These are phyloP conservation scores for Zeuzera pyrina DNA, from an alignment of 2,888 invertebrate genomes.

Conservation along the genomic window DNA sequence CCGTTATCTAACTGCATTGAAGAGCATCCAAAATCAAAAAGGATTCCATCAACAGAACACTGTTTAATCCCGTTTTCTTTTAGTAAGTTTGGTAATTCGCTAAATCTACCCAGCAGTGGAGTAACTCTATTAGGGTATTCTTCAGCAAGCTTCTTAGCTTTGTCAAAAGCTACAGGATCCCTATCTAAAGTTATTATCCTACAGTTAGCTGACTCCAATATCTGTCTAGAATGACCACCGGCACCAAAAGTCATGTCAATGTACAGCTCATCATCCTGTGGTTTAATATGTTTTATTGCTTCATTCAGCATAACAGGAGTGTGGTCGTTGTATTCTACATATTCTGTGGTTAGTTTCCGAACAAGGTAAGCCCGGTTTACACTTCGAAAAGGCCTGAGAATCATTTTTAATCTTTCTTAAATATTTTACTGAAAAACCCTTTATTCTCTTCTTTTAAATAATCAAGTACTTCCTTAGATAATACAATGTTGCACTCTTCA, in stretches of 20 bases:
- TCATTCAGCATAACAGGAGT: constrained; percentile 84
- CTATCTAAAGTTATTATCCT: constrained; percentile 88
- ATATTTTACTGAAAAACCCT: constrained; percentile 67
- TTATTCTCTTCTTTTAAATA: constrained; percentile 77
- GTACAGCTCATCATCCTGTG: constrained; percentile 75
- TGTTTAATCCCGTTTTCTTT: constrained; percentile 69
- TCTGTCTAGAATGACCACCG: constrained; percentile 87
- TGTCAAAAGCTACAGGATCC: constrained; percentile 84
- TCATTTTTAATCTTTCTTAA: constrained; percentile 48
- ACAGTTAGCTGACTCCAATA: constrained; percentile 78
- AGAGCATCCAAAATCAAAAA: constrained; percentile 96
- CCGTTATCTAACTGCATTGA: constrained; percentile 94
- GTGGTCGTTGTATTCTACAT: constrained; percentile 64
- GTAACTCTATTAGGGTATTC: constrained; percentile 80
- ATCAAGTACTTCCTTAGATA: constrained; percentile 81
- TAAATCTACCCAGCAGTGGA: constrained; percentile 91
- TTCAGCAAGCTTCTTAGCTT: constrained; percentile 76
- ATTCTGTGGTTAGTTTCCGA: constrained; percentile 30
- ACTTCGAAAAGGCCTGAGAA: constrained; percentile 23
- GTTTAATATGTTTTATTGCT: constrained; percentile 78
- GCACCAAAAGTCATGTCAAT: constrained; percentile 98
- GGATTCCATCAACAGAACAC: constrained; percentile 85
- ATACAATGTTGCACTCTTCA: constrained; percentile 81
- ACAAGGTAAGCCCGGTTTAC: constrained; percentile 17
- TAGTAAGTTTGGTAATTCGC: constrained; percentile 84